These are phyloP conservation scores for Platysteira castanea DNA, from an alignment of 2,113 vertebrate species.

Conservation along the genomic window DNA sequence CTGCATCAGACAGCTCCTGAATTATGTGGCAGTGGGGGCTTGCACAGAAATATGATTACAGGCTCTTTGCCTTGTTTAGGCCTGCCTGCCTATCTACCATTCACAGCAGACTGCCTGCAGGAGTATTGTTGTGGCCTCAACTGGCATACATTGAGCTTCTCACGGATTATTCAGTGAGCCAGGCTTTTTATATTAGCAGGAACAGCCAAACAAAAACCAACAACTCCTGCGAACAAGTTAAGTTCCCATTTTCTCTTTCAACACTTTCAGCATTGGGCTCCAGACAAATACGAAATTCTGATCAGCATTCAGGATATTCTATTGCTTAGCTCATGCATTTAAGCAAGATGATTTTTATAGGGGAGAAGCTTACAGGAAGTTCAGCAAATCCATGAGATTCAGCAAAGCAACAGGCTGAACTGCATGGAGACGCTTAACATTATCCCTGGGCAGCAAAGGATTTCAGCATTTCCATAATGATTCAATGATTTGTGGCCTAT, in stretches of 20 bases:
- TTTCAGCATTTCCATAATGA: neutral
- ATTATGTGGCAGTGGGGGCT: neutral
- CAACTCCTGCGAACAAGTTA: neutral
- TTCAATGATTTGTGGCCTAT: neutral
- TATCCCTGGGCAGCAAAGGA: neutral
- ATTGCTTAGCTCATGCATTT: neutral
- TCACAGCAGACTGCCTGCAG: neutral
- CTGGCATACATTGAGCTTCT: neutral
- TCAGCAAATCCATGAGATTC: neutral
- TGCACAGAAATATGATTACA: neutral
- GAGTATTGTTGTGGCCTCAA: neutral
- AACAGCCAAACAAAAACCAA: neutral
- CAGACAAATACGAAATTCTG: neutral
- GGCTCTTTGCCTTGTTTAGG: neutral
- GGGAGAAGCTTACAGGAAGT: neutral
- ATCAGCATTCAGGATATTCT: neutral
- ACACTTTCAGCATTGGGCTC: neutral
- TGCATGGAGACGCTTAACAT: neutral
- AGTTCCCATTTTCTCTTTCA: neutral
- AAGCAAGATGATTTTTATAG: neutral
- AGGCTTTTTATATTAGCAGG: neutral
- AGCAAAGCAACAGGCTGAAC: neutral
- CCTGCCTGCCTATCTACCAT: neutral
- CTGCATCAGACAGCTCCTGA: neutral
- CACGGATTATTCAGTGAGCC: neutral